These are phyloP conservation scores for Drosophila sulfurigaster DNA, from an alignment of 1,140 invertebrate species.

Conservation along the genomic window DNA sequence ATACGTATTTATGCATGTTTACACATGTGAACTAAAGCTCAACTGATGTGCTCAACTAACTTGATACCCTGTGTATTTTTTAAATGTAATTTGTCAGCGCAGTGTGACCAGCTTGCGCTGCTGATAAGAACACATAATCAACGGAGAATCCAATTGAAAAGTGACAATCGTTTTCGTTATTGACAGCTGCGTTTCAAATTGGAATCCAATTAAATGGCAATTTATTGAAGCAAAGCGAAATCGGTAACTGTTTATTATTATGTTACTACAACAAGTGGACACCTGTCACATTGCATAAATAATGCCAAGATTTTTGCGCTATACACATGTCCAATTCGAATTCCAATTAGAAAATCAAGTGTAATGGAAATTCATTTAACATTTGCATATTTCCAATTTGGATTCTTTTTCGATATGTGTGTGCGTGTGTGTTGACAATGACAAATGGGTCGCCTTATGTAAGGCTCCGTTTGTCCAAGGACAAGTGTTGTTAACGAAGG, in stretches of 20 bases:
- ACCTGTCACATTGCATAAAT: neutral
- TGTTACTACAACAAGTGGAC: neutral
- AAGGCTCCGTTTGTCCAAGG: constrained; percentile 3
- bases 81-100: too few species aligned
- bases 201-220: too few species aligned
- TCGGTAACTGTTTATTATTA: too few species aligned
- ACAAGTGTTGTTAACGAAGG: neutral
- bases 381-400: constrained; percentile 9
- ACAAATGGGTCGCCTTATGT: neutral
- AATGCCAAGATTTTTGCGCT: too few species aligned
- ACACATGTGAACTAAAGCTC: neutral
- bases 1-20: constrained; percentile 17
- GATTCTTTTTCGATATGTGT: neutral
- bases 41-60: neutral
- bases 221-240: too few species aligned
- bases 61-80: neutral
- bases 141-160: too few species aligned
- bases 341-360: constrained; percentile 17
- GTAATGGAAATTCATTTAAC: constrained; percentile 5
- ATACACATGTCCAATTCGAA: neutral
- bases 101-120: too few species aligned
- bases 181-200: too few species aligned
- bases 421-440: neutral
- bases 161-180: too few species aligned
- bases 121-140: too few species aligned